Evolutionary conservation across 2,113 vertebrate genomes (phyloP).

Genomic region (Aythya baeri): DNA sequence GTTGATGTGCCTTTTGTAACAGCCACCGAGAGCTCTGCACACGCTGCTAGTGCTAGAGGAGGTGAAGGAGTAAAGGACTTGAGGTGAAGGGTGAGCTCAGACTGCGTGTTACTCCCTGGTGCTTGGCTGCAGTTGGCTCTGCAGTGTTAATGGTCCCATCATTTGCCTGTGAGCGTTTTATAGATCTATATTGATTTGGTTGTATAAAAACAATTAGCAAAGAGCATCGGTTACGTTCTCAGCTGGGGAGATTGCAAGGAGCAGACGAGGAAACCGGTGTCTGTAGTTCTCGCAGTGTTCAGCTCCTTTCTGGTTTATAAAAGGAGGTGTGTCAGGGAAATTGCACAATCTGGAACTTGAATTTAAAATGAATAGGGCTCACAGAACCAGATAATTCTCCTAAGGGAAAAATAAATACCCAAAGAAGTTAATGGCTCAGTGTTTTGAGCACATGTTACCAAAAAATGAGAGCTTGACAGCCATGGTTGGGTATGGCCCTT

Average conservation of each 20-base stretch:
- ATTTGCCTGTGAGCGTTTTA: background rate
- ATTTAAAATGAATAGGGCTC: conserved; percentile 6
- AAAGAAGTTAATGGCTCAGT: background rate
- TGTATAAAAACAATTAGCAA: background rate
- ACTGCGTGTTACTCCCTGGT: background rate
- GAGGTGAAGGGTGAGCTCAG: background rate
- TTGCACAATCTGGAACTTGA: conserved; percentile 12
- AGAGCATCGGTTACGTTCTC: background rate
- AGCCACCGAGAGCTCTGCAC: background rate
- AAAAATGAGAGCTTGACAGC: background rate
- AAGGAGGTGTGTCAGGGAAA: background rate
- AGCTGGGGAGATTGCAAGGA: background rate
- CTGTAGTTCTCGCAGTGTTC: background rate
- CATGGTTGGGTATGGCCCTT: background rate
- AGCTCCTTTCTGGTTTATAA: background rate
- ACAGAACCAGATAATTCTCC: conserved; percentile 4
- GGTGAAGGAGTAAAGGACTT: background rate
- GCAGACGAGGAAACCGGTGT: background rate
- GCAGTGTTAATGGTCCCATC: background rate
- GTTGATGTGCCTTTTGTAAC: background rate
- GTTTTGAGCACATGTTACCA: background rate
- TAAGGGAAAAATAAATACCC: conserved; percentile 20
- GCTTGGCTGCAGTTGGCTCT: background rate
- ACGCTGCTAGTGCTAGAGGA: background rate
- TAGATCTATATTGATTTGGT: background rate